Evolutionary conservation across 2,797 vertebrate species (phyloP).

Genomic region (Gymnothorax javanicus): DNA sequence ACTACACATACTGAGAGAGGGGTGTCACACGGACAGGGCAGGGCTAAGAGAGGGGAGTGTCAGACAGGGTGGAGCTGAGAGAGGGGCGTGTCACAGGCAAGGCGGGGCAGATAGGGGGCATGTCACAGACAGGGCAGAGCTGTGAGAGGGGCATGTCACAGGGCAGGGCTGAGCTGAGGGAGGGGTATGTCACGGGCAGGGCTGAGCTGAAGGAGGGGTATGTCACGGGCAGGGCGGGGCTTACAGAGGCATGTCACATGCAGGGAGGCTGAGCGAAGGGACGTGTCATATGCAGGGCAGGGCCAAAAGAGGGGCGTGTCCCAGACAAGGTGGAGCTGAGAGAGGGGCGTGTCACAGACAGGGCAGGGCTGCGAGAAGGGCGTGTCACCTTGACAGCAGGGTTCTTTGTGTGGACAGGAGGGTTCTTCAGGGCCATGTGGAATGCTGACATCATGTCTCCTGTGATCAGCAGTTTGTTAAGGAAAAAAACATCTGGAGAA

Average conservation of each 20-base stretch:
- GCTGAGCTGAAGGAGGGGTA: no score
- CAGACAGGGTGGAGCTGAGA: slow-evolving; percentile 40
- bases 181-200: no score
- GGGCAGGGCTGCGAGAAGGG: neutral
- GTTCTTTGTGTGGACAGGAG: slow-evolving; percentile 83
- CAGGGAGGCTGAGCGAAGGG: no score
- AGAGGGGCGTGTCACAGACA: neutral
- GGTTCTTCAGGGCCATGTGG: slow-evolving; percentile 77
- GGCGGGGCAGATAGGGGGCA: no score
- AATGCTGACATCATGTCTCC: slow-evolving; percentile 82
- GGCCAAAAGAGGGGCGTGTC: no score
- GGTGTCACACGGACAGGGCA: neutral
- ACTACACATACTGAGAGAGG: neutral
- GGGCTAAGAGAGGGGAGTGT: neutral
- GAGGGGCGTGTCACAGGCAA: neutral
- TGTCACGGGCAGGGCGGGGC: no score
- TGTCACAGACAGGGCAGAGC: neutral
- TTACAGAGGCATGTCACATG: no score
- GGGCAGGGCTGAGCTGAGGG: no score
- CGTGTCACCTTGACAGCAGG: slow-evolving; percentile 77
- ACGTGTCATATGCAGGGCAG: no score
- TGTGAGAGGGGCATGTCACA: slow-evolving; percentile 53
- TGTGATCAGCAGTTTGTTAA: slow-evolving; percentile 72
- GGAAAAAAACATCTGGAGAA: slow-evolving; percentile 51
- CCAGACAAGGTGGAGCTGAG: no score